Percentiles rank a stretch among this genome's conserved stretches.
phyloP scores from a whole-genome alignment of 2,113 vertebrate species.

The Ranitomeya variabilis region DNA sequence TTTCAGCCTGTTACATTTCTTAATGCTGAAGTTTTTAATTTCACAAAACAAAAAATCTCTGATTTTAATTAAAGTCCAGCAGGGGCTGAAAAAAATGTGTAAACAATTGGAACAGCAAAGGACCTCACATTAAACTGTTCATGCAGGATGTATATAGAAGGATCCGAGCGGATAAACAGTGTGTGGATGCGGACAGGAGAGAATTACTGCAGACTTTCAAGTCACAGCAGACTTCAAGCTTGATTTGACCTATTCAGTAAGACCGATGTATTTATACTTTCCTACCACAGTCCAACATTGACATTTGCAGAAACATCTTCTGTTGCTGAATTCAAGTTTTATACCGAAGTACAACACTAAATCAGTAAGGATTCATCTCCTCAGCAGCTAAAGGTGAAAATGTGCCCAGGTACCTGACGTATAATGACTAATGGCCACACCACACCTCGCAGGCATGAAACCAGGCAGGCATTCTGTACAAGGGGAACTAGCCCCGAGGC shows the following conservation, averaged over 20 bases:
- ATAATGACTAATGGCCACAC: conserved; percentile 3
- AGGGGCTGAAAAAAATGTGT: not conserved
- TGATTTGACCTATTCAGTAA: not conserved
- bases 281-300: not conserved
- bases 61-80: conserved; percentile 6
- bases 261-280: not conserved
- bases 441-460: conserved; percentile 4
- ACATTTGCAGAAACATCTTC: not conserved
- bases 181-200: not conserved
- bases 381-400: not conserved
- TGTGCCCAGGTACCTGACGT: not conserved
- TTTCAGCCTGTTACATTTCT: not conserved
- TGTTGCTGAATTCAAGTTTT: not conserved
- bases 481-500: not conserved
- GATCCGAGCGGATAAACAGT: not conserved
- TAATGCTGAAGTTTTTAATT: not conserved
- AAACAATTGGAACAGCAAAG: not conserved
- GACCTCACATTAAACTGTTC: not conserved
- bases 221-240: conserved; percentile 9
- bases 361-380: not conserved
- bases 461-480: not conserved
- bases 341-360: not conserved
- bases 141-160: not conserved
- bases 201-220: not conserved
- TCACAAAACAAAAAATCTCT: not conserved